Conservation (phyloP, 2,888 invertebrate genomes). For the Timema podura region DNA sequence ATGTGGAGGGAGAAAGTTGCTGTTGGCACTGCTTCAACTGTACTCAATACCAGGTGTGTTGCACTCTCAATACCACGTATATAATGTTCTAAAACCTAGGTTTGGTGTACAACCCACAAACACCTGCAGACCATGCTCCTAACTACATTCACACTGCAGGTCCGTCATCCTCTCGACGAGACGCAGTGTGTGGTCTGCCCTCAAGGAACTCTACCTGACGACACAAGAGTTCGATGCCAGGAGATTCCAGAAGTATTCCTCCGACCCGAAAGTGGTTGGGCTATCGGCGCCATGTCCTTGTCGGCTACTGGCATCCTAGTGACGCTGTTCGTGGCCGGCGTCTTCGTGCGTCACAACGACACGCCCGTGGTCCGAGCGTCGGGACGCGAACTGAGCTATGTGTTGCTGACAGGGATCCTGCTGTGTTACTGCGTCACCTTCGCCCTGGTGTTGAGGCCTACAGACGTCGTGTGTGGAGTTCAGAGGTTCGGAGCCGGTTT, state of each 20-base stretch:
- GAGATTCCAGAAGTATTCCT: conserved; percentile 80
- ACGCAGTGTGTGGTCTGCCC: conserved; percentile 81
- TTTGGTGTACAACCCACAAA: too few relatives aligned
- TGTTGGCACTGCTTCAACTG: conserved; percentile 95
- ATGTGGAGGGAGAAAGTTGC: conserved; percentile 88
- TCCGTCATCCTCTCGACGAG: conserved; percentile 73
- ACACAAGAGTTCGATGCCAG: conserved; percentile 66
- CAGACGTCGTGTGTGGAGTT: conserved; percentile 83
- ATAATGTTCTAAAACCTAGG: too few relatives aligned
- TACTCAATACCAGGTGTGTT: conserved; percentile 72
- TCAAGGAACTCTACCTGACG: conserved; percentile 74
- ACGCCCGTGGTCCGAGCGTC: conserved; percentile 98
- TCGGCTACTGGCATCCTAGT: conserved; percentile 80
- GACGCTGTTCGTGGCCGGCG: conserved; percentile 64
- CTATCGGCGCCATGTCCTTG: conserved; percentile 88
- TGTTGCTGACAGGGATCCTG: conserved; percentile 82
- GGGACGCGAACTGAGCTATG: conserved; percentile 84
- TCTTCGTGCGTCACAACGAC: conserved; percentile 81
- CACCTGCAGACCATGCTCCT: not conserved
- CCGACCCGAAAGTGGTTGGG: conserved; percentile 80
- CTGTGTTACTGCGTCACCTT: conserved; percentile 93
- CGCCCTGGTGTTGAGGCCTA: conserved; percentile 80
- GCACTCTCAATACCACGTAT: too few relatives aligned
- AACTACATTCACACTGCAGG: conserved; percentile 49
- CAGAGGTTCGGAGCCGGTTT: conserved; percentile 90